Base-by-base conservation (phyloP, 2,888 invertebrate species). In the Oscheius sp. region DNA sequence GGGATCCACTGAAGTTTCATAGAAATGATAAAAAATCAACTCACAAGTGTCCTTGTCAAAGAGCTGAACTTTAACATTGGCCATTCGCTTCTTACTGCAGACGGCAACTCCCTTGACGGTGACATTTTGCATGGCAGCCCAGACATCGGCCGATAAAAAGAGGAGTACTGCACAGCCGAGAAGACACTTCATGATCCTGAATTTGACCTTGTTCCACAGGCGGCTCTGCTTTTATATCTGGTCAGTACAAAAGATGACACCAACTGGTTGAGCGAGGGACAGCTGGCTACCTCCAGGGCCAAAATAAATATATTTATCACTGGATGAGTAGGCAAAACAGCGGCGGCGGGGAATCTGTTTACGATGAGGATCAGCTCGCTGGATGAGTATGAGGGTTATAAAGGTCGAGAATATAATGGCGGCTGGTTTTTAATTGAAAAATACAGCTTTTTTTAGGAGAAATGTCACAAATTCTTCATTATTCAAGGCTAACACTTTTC, bases 71-170 rank as follows among this genome's bases (percentile, higher is more conserved):
- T 74, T 61, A 8, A 75, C 77, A 65, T 79, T 79, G 5, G 76
- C 71, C 57, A 76, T 37, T 27, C 80, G 63, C 48, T 74, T 58
- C 71, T 79, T 79, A 48, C 79, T 80, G 69, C 80, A 80, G 15
- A 79, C 75, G 8, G 77, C 73, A 29, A 79, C 70, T 39, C 80
- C 80, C 39, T 75, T 74, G 2, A 80, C 80, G n/a, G 78, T 80
- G 17, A 78, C 75, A 58, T 76, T 78, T 70, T 80, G 78, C 33
- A 76, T 48, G 25, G 63, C 65, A 39, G 72, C 70, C 10, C 20
- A 68, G 31, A 52, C 48, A 23, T 57, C 65, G 34, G 71, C 42
- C 8, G 65, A 58, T 15, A 64, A 45, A 48, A 63, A 70, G 31
- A 53, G 50, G 72, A 69, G 46, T 33, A 72, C 23, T 20, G 72